Base-by-base conservation (phyloP, 2,888 invertebrate genomes). In the Epistrophe grossulariae region DNA sequence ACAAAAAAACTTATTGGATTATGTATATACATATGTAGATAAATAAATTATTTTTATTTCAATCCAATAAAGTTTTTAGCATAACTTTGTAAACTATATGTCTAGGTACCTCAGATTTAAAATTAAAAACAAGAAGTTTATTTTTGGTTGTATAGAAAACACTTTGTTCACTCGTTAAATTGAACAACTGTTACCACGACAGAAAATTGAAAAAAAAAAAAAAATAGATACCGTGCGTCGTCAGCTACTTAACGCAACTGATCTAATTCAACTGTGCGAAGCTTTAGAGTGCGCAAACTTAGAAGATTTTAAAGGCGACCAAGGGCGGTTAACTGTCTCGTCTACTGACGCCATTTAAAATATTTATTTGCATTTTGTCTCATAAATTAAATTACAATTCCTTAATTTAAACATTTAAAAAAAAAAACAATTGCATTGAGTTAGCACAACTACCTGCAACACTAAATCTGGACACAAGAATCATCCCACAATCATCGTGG, bases 391-490 rank as follows among this genome's bases (percentile, higher is more conserved):
- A 71, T 82, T 78, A 45, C 19, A 66, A 71, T 71, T 74, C 35
- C 7, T 60, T 59, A 50, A 64, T 64, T 73, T 71, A 52, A 45
- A 38, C 50, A 68, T n/a, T n/a, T 15, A 24, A 28, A 19, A 1
- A 24, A 19, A 50, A 24, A 28, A 17, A 15, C 57, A 68, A 59
- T 64, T 74, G 45, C 15, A 80, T 80, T 24, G 66, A 59, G n/a
- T 50, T 71, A 80, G 50, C 38, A 43, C 31, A 74, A 87, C 87
- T 87, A 87, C 87, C 87, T 87, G 87, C 72, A 87, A 79, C 66
- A 74, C 85, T 85, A 52, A 85, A 85, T 85, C 76, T 66, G 83
- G 87, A 87, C 59, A 57, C 72, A 72, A 68, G 76, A 72, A 59
- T 78, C 87, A 72, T 87, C 87, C 87, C 87, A 87, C 87, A 71